Evolutionary conservation across 1,140 invertebrate species (phyloP).

Genomic region (Atta texana): DNA sequence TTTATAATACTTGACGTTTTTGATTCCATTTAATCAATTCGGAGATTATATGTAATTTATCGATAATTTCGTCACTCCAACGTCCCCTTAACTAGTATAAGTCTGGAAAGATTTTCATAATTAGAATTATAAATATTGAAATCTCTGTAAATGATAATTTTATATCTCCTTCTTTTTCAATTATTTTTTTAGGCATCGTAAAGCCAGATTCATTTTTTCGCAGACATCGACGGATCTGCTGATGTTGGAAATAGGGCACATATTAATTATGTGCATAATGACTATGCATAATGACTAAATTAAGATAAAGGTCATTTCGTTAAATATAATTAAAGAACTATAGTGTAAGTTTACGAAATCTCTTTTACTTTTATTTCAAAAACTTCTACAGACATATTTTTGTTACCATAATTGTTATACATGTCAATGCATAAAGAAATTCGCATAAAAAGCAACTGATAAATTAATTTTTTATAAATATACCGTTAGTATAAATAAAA

Average conservation of each 20-base stretch:
- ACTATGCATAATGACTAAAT: constrained; percentile 89
- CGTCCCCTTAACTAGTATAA: too few relatives aligned
- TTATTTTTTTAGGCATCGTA: constrained; percentile 88
- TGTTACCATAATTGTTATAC: neutral
- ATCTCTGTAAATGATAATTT: neutral
- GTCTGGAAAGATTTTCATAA: too few relatives aligned
- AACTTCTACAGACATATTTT: constrained; percentile 52
- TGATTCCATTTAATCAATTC: too few relatives aligned
- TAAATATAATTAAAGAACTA: neutral
- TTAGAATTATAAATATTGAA: too few relatives aligned
- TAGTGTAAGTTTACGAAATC: constrained; percentile 29
- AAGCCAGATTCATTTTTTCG: constrained; percentile 92
- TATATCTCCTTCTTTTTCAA: neutral
- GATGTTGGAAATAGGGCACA: constrained; percentile 89
- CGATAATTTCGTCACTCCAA: too few relatives aligned
- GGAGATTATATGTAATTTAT: too few relatives aligned
- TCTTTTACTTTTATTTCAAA: constrained; percentile 58
- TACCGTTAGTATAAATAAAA: constrained; percentile 12
- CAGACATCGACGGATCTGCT: constrained; percentile 87
- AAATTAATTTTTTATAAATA: constrained; percentile 25
- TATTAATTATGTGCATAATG: constrained; percentile 90
- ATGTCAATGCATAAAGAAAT: neutral
- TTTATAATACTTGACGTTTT: too few relatives aligned
- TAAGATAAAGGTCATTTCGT: constrained; percentile 55
- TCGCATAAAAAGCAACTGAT: constrained; percentile 25